Conservation (phyloP, 1,140 invertebrate species). For the Meloidogyne hapla region DNA sequence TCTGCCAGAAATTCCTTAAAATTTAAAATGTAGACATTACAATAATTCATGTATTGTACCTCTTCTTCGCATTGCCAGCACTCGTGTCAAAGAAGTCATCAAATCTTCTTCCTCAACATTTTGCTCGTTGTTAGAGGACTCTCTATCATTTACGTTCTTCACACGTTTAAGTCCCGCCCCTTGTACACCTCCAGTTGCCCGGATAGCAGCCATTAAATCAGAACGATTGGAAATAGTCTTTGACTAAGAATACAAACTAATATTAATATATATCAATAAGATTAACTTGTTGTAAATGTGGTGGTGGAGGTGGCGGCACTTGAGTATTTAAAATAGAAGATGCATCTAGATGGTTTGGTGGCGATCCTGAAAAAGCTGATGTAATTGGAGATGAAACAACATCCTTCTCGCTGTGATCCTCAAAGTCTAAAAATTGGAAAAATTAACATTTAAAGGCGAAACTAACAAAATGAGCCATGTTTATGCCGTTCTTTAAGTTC, state of each 20-base stretch:
- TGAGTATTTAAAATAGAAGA: background rate
- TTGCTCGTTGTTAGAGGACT: background rate
- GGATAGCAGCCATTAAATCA: constrained; percentile 33
- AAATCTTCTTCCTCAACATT: constrained; percentile 21
- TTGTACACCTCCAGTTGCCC: constrained; percentile 20
- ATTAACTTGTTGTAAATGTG: background rate
- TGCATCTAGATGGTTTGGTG: too few species aligned
- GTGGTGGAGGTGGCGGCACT: background rate
- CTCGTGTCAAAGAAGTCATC: constrained; percentile 30
- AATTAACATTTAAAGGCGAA: too few species aligned
- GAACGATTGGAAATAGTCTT: background rate
- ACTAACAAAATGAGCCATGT: too few species aligned
- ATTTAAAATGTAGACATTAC: background rate
- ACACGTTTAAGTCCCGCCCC: constrained; percentile 22
- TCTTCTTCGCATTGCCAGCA: constrained; percentile 26
- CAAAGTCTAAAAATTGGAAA: too few species aligned
- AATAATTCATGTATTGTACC: too few species aligned
- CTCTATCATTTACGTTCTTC: background rate
- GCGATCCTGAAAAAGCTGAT: background rate
- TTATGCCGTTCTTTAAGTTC: background rate
- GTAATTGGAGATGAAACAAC: too few species aligned
- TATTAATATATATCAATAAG: background rate
- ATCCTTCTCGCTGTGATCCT: too few species aligned
- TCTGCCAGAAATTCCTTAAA: background rate
- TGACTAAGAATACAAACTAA: background rate